Percentiles rank a stretch among this genome's conserved stretches.
Evolutionary conservation across 2,797 vertebrate genomes (phyloP).

Genomic region (Danionella dracula): DNA sequence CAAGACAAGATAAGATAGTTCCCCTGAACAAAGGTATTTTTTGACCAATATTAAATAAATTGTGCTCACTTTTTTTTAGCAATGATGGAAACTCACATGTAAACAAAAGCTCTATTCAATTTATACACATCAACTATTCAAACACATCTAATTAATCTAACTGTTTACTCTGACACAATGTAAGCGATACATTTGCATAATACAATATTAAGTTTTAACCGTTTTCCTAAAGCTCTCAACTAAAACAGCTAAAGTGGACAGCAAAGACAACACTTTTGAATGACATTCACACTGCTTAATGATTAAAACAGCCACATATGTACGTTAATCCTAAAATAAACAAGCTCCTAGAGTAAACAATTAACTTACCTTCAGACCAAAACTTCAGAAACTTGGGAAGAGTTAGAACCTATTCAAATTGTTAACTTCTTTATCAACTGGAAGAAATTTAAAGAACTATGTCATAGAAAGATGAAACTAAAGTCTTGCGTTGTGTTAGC

Average conservation of each 20-base stretch:
- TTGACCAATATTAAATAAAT: no score
- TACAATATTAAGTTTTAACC: neutral
- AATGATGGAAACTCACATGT: neutral
- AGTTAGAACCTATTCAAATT: neutral
- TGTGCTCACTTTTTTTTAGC: neutral
- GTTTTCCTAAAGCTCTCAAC: neutral
- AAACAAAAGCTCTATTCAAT: neutral
- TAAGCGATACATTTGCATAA: neutral
- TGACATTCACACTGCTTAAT: neutral
- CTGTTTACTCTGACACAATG: neutral
- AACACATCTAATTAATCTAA: conserved; percentile 7
- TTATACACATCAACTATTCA: neutral
- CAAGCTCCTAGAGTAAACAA: no score
- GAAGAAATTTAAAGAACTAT: no score
- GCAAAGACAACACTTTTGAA: neutral
- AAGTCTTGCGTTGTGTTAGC: conserved; percentile 20
- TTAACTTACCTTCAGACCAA: neutral
- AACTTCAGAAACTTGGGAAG: conserved; percentile 15
- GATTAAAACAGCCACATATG: no score
- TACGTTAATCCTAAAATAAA: no score
- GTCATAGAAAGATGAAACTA: no score
- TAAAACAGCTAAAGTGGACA: neutral
- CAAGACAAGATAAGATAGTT: neutral
- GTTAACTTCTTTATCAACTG: neutral
- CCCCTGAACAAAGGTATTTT: no score